Percentiles rank a stretch among this genome's conserved stretches.
phyloP scores from a whole-genome alignment of 2,113 vertebrate species.

The Ptychochromis oligacanthus region DNA sequence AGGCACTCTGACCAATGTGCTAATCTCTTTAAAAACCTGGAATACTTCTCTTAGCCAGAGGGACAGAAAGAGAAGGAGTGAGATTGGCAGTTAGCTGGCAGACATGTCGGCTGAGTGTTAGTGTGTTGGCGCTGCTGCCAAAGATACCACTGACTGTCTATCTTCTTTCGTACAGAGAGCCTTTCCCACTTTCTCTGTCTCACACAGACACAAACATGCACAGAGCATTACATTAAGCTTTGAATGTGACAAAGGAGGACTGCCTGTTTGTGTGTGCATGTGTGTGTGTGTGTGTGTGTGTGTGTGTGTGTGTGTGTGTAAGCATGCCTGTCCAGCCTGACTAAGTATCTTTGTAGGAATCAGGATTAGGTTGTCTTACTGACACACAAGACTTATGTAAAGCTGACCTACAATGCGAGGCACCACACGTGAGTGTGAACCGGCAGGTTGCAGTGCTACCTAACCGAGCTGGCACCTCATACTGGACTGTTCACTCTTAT shows the following conservation, averaged over 20 bases:
- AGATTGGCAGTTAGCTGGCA: slow-evolving; percentile 53
- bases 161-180: slow-evolving; percentile 39
- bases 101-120: slow-evolving; percentile 37
- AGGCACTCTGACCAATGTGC: background rate
- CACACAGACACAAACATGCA: slow-evolving; percentile 37
- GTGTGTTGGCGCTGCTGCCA: slow-evolving; percentile 42
- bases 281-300: background rate
- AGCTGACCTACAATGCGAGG: slow-evolving; percentile 39
- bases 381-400: slow-evolving; percentile 52
- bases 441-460: slow-evolving; percentile 7
- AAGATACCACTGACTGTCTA: slow-evolving; percentile 30
- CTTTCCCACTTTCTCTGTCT: slow-evolving; percentile 17
- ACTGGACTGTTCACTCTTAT: background rate
- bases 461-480: background rate
- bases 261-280: background rate
- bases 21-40: slow-evolving; percentile 16
- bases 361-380: slow-evolving; percentile 52
- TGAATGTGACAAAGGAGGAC: slow-evolving; percentile 30
- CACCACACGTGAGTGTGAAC: background rate
- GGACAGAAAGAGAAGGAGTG: background rate
- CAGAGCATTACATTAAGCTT: slow-evolving; percentile 30
- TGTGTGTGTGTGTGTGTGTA: background rate
- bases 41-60: slow-evolving; percentile 5
- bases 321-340: background rate
- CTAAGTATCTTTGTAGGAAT: slow-evolving; percentile 52